Base-by-base conservation (phyloP, 2,797 vertebrate genomes). In the Acanthurus tractus region DNA sequence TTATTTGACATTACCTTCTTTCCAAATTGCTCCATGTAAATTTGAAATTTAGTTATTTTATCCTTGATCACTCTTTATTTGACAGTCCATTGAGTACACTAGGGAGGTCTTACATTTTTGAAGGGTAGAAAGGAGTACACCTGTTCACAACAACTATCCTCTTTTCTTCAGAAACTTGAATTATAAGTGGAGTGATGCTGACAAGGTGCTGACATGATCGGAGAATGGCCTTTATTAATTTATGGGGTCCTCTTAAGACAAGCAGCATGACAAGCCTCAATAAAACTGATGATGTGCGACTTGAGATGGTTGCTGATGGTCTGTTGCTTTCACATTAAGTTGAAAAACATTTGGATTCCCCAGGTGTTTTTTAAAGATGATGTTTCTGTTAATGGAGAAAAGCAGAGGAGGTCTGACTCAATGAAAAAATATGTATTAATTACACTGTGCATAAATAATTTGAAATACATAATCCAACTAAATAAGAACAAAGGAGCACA, bases 261-360 rank as follows among this genome's bases (percentile, higher is more conserved):
- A 65, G 13, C 79, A 68, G 81, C 73, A 40, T 40, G 58, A 74
- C 3, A 54, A 7, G 17, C 59, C 76, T 77, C 59, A 55, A 82
- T 85, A 66, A 83, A 88, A 52, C 71, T 8, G 38, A 63, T 70
- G 76, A 72, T 59, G 74, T 57, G 52, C 53, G 73, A 59, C 77
- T 67, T 76, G 6, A 34, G 58, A 70, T 74, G 72, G 58, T 44
- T 57, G 49, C 48, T 73, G 29, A 66, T 25, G 34, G 70, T 63
- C 45, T 48, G 69, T 52, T 70, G 64, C 70, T 82, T 84, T 82
- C 76, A 69, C 62, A 74, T 82, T 81, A 83, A 76, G 52, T 13
- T 76, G 25, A 70, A 70, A 78, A 62, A 69, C 29, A 29, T 52
- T 29, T 42, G 2, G 18, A 70, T 62, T 44, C 53, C 70, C 52